Conservation (phyloP, 2,888 invertebrate species). For the Drosophila mercatorum region DNA sequence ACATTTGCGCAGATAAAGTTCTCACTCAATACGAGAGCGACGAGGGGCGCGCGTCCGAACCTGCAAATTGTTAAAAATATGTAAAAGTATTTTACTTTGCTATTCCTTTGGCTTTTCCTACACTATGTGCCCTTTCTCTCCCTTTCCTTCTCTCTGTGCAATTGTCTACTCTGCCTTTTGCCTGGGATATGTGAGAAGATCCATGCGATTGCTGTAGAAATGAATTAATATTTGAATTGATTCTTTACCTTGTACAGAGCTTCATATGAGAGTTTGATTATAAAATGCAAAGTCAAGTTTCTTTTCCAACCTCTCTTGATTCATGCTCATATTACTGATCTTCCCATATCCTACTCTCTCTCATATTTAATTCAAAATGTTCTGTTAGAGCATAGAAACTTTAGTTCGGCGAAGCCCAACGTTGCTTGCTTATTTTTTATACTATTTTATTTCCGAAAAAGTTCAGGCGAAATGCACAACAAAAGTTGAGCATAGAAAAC, state of each 20-base stretch:
- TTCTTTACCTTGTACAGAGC: no score
- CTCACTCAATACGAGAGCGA: constrained; percentile 58
- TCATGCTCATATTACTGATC: background rate
- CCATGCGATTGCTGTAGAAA: no score
- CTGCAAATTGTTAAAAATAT: constrained; percentile 73
- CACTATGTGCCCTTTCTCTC: constrained; percentile 9
- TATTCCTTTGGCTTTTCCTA: constrained; percentile 36
- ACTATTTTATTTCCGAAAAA: constrained; percentile 72
- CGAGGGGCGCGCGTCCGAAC: background rate
- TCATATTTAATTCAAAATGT: background rate
- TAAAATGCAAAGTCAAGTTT: no score
- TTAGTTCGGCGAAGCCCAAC: background rate
- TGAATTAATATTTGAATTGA: no score
- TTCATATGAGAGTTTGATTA: no score
- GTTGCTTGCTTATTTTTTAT: constrained; percentile 24
- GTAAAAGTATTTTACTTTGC: constrained; percentile 71
- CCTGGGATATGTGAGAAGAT: background rate
- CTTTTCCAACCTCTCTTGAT: no score
- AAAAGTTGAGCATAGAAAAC: constrained; percentile 72
- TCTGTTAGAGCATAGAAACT: constrained; percentile 31
- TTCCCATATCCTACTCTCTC: background rate
- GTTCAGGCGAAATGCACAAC: constrained; percentile 74
- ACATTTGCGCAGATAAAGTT: constrained; percentile 79
- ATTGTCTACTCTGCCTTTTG: background rate
- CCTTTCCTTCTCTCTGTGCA: background rate